These are phyloP conservation scores for Cephus pulcher DNA, from an alignment of 2,888 invertebrate species.

Conservation along the genomic window DNA sequence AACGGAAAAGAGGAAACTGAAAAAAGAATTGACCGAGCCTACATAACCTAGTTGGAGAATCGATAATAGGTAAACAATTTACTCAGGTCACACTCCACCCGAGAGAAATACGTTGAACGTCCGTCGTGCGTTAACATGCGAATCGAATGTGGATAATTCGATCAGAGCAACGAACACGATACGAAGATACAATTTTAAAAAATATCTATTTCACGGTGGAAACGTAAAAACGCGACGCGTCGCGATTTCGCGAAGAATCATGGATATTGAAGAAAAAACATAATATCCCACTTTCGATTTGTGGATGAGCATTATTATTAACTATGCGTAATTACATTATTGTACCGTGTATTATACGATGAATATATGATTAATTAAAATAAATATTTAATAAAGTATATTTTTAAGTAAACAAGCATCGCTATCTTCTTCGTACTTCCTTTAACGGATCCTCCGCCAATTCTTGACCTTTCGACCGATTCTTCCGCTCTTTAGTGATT, in stretches of 20 bases:
- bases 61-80: background rate
- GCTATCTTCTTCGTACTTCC: background rate
- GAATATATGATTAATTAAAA: slow-evolving; percentile 29
- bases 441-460: background rate
- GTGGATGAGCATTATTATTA: slow-evolving; percentile 26
- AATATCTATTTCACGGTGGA: background rate
- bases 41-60: background rate
- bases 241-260: background rate
- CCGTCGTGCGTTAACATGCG: background rate
- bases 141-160: background rate
- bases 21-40: background rate
- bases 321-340: slow-evolving; percentile 25
- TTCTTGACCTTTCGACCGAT: background rate
- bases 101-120: background rate
- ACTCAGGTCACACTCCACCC: background rate
- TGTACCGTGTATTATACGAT: slow-evolving; percentile 33
- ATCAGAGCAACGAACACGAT: background rate
- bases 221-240: background rate
- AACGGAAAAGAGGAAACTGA: background rate
- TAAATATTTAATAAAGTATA: slow-evolving; percentile 35
- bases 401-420: slow-evolving; percentile 38
- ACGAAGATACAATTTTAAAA: background rate
- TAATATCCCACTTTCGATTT: slow-evolving; percentile 26
- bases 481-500: rapidly evolving
- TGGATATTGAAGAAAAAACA: background rate